phyloP scores from a whole-genome alignment of 2,113 vertebrate species.

The Mus pahari region DNA sequence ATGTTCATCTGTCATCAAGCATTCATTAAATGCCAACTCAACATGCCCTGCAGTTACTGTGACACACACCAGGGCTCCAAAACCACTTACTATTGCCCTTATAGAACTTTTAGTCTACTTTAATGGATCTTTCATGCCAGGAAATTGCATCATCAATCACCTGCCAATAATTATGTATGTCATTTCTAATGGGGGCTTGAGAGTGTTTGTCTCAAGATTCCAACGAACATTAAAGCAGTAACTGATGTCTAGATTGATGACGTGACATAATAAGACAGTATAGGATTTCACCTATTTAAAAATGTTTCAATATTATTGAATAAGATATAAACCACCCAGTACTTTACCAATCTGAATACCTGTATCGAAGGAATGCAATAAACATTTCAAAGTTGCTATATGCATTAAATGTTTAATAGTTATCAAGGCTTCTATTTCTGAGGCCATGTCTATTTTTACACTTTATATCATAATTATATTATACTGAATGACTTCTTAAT shows the following conservation, averaged over 20 bases:
- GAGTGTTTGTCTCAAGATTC: conserved; percentile 75
- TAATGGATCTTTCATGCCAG: conserved; percentile 48
- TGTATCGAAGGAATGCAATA: neutral
- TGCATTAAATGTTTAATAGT: neutral
- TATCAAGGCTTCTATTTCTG: neutral
- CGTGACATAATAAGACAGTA: neutral
- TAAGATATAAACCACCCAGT: neutral
- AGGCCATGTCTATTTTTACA: neutral
- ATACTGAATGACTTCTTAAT: neutral
- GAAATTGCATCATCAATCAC: conserved; percentile 60
- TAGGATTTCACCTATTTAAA: conserved; percentile 59
- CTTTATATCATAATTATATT: neutral
- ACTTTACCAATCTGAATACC: neutral
- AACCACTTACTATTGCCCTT: neutral
- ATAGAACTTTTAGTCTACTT: neutral
- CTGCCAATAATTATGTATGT: conserved; percentile 41
- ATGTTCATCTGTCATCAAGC: conserved; percentile 16
- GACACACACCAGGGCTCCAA: neutral
- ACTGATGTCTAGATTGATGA: conserved; percentile 69
- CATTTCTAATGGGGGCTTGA: conserved; percentile 60
- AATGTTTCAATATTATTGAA: conserved; percentile 6
- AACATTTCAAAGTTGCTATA: neutral
- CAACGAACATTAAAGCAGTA: conserved; percentile 76
- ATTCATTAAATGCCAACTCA: neutral
- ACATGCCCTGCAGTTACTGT: neutral